Percentiles rank a stretch among this genome's conserved stretches.
Conservation (phyloP, 1,140 invertebrate species). For the Trichonephila clavata region DNA sequence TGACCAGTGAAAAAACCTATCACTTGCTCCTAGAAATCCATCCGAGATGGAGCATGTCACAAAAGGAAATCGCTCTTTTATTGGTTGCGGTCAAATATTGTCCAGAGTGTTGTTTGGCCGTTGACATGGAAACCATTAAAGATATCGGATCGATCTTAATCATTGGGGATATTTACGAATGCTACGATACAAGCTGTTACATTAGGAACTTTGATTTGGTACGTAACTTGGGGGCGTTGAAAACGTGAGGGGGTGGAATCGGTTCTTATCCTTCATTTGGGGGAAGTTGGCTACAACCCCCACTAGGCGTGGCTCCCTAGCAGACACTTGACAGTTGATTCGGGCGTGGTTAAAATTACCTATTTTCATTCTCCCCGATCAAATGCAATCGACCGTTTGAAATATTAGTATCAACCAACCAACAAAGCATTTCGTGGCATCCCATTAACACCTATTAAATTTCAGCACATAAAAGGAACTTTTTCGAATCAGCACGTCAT, state of each 20-base stretch:
- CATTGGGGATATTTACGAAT: slow-evolving; percentile 74
- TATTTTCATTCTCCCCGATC: slow-evolving; percentile 15
- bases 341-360: slow-evolving; percentile 47
- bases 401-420: slow-evolving; percentile 8
- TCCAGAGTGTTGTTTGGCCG: slow-evolving; percentile 72
- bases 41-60: slow-evolving; percentile 59
- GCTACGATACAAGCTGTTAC: slow-evolving; percentile 48
- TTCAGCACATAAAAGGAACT: neutral
- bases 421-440: neutral
- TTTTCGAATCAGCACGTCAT: neutral
- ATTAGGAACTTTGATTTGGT: slow-evolving; percentile 41
- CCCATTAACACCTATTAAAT: neutral
- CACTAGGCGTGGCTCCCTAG: slow-evolving; percentile 23
- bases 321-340: slow-evolving; percentile 38
- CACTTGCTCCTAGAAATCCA: slow-evolving; percentile 54
- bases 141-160: slow-evolving; percentile 73
- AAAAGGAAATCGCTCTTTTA: slow-evolving; percentile 67
- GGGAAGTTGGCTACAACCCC: neutral
- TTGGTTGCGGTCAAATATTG: slow-evolving; percentile 75
- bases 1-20: slow-evolving; percentile 10
- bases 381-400: neutral
- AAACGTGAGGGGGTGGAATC: neutral
- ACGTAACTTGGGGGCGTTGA: neutral
- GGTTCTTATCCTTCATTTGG: neutral
- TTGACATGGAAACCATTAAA: slow-evolving; percentile 76